A percentile compares a stretch with the other conserved stretches of the same genome.
Evolutionary conservation across 2,888 invertebrate genomes (phyloP).

Genomic region (Panorpa germanica): DNA sequence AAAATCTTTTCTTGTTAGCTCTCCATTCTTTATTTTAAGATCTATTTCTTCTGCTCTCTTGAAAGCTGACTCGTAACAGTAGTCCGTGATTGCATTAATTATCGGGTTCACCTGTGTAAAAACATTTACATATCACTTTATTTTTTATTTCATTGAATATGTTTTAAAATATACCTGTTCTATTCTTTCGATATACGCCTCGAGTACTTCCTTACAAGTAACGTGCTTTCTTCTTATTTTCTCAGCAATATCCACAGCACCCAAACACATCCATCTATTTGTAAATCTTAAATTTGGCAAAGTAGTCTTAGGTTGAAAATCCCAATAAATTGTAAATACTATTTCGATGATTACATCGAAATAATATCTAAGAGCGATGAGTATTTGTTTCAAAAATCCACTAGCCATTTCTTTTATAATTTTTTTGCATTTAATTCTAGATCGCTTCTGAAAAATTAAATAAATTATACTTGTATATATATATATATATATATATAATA

Average conservation of each 20-base stretch:
- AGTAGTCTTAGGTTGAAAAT: conserved; percentile 17
- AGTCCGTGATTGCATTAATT: conserved; percentile 69
- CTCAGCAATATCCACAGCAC: conserved; percentile 43
- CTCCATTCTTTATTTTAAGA: conserved; percentile 34
- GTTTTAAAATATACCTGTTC: conserved; percentile 29
- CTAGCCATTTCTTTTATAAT: conserved; percentile 7
- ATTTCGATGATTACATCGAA: conserved; percentile 14
- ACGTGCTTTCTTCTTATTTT: conserved; percentile 45
- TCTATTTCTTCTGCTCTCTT: conserved; percentile 61
- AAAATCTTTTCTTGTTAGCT: conserved; percentile 39
- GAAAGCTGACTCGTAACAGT: conserved; percentile 58
- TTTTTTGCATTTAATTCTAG: conserved; percentile 5
- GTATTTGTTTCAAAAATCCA: conserved; percentile 6
- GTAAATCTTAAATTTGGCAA: conserved; percentile 15
- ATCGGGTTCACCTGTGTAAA: conserved; percentile 43
- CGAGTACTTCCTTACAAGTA: conserved; percentile 48
- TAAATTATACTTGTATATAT: too few species aligned
- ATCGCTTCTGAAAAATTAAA: too few species aligned
- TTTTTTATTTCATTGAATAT: conserved; percentile 11
- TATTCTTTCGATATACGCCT: conserved; percentile 57
- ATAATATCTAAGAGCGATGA: conserved; percentile 3
- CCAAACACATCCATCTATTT: conserved; percentile 28
- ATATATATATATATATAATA: too few species aligned
- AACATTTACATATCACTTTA: conserved; percentile 3
- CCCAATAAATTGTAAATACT: conserved; percentile 19